Conservation (phyloP, 2,797 vertebrate genomes). For the Clarias pachynema region DNA sequence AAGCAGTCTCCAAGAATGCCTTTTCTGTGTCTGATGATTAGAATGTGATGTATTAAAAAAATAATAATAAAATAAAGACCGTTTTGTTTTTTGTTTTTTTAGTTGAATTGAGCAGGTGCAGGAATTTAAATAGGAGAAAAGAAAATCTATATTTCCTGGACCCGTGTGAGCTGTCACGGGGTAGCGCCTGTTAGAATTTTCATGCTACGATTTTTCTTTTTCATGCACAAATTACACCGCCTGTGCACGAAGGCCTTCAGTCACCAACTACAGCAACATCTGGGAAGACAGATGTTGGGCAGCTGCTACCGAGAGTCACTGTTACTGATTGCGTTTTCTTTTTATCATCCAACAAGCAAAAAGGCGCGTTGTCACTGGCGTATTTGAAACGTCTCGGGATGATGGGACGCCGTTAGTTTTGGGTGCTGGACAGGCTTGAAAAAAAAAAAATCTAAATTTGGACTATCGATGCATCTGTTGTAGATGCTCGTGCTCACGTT, state of each 20-base stretch:
- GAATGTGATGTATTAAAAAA: neutral
- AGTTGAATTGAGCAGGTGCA: neutral
- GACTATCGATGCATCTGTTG: neutral
- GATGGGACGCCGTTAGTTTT: neutral
- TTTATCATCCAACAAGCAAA: neutral
- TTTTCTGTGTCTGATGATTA: neutral
- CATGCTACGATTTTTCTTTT: constrained; percentile 11
- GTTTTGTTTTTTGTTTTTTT: no score
- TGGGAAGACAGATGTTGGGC: constrained; percentile 16
- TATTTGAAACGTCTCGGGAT: neutral
- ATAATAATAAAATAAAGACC: neutral
- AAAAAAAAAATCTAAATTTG: neutral
- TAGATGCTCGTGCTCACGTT: neutral
- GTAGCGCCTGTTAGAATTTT: neutral
- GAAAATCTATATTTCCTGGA: neutral
- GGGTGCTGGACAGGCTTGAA: neutral
- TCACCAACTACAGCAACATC: constrained; percentile 7
- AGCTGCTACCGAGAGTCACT: constrained; percentile 12
- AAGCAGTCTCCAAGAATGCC: neutral
- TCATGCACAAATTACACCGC: neutral
- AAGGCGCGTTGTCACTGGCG: neutral
- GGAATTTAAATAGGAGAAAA: neutral
- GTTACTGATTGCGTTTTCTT: neutral
- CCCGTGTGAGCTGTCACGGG: neutral
- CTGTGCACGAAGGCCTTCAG: constrained; percentile 1